Evolutionary conservation across 2,797 vertebrate genomes (phyloP).

Genomic region (Ctenopoma multispine): DNA sequence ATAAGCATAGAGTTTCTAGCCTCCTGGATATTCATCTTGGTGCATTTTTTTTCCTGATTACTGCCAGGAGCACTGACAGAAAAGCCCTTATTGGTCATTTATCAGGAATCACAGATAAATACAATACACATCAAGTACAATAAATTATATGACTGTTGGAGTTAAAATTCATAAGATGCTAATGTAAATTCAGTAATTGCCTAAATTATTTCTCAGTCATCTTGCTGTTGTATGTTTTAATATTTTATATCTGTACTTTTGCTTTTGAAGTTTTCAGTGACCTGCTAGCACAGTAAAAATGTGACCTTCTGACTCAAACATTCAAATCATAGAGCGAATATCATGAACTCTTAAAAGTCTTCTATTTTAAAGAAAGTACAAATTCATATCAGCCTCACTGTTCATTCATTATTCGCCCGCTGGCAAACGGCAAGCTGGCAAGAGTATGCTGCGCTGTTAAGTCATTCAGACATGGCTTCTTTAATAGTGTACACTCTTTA

Average conservation of each 20-base stretch:
- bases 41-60: background rate
- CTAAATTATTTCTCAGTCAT: background rate
- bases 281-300: conserved; percentile 4
- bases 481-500: conserved; percentile 2
- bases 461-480: background rate
- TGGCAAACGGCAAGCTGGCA: background rate
- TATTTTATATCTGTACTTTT: background rate
- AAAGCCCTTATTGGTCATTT: background rate
- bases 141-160: background rate
- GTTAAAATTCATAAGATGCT: conserved; percentile 1
- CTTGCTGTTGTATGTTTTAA: background rate
- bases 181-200: background rate
- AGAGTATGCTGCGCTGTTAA: background rate
- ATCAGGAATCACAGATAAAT: conserved; percentile 2
- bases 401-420: conserved; percentile 26
- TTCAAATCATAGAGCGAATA: conserved; percentile 7
- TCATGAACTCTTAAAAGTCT: conserved; percentile 11
- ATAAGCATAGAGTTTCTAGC: background rate
- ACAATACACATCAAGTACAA: background rate
- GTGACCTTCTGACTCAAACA: conserved; percentile 9
- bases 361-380: conserved; percentile 1
- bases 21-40: conserved; percentile 8
- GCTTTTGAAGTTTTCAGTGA: conserved; percentile 6
- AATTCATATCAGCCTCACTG: background rate
- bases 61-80: background rate